Percentiles rank a stretch among this genome's conserved stretches.
These are phyloP conservation scores for Leiothrix lutea DNA, from an alignment of 2,113 vertebrate species.

Conservation along the genomic window DNA sequence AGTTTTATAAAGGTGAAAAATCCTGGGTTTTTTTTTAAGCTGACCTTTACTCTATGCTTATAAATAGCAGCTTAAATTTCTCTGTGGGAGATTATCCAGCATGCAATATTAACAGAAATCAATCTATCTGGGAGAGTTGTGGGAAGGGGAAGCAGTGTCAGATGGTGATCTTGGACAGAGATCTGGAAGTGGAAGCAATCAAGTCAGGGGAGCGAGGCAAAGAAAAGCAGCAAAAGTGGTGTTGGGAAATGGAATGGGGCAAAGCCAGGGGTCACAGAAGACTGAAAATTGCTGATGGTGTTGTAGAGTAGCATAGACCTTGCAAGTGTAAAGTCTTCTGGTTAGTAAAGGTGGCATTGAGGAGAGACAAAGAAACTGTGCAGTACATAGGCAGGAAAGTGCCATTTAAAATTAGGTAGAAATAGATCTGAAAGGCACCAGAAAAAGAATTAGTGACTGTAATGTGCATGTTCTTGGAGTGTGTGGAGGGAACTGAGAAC, in stretches of 20 bases:
- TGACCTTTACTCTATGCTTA: neutral
- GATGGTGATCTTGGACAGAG: neutral
- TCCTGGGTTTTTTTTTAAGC: neutral
- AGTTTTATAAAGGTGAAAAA: neutral
- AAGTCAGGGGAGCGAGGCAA: neutral
- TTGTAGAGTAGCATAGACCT: neutral
- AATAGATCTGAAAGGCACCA: neutral
- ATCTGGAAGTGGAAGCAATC: neutral
- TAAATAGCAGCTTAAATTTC: neutral
- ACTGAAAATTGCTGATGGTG: neutral
- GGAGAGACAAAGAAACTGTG: neutral
- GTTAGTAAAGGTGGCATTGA: neutral
- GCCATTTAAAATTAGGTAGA: neutral
- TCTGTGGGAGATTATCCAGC: neutral
- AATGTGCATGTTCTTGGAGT: accelerated
- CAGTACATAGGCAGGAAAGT: neutral
- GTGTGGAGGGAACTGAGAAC: neutral
- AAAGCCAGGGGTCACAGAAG: neutral
- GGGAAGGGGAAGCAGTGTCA: neutral
- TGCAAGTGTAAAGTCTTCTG: neutral
- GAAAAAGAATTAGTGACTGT: neutral
- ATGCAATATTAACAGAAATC: neutral
- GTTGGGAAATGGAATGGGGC: neutral
- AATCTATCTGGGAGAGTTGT: neutral
- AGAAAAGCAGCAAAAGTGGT: neutral